phyloP scores from a whole-genome alignment of 2,113 vertebrate genomes.

The Rhodinocichla rosea region DNA sequence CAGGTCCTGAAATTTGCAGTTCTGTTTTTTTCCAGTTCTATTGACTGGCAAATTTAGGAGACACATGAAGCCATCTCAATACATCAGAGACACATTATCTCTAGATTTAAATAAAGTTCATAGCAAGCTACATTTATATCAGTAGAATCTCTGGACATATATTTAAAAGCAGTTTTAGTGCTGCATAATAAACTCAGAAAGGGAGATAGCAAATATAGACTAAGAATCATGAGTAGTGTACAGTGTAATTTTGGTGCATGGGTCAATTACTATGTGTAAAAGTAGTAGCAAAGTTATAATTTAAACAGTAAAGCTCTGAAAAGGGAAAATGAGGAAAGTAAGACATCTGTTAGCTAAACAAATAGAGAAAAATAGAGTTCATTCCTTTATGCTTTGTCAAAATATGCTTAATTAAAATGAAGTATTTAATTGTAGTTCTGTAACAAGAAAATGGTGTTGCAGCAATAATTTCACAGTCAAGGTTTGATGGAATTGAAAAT shows the following conservation, averaged over 20 bases:
- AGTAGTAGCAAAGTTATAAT: conserved; percentile 46
- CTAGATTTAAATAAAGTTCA: not conserved
- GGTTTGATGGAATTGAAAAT: conserved; percentile 27
- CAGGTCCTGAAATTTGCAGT: rapidly evolving
- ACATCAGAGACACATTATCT: not conserved
- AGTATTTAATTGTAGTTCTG: conserved; percentile 37
- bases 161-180: not conserved
- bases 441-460: conserved; percentile 12
- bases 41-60: not conserved
- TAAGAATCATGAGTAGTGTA: not conserved
- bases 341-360: conserved; percentile 23
- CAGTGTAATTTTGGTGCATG: conserved; percentile 39
- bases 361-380: conserved; percentile 19
- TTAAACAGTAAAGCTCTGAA: conserved; percentile 31
- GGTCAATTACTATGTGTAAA: conserved; percentile 55
- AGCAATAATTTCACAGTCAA: conserved; percentile 32
- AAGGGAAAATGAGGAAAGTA: conserved; percentile 9
- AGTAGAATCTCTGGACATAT: not conserved
- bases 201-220: not conserved
- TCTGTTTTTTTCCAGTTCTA: not conserved
- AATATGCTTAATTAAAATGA: conserved; percentile 51
- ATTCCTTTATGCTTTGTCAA: conserved; percentile 41
- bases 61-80: not conserved
- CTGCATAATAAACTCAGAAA: not conserved
- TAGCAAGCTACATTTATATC: not conserved